A percentile compares a stretch with the other conserved stretches of the same genome.
Evolutionary conservation across 2,113 vertebrate genomes (phyloP).

Genomic region (Strix aluco): DNA sequence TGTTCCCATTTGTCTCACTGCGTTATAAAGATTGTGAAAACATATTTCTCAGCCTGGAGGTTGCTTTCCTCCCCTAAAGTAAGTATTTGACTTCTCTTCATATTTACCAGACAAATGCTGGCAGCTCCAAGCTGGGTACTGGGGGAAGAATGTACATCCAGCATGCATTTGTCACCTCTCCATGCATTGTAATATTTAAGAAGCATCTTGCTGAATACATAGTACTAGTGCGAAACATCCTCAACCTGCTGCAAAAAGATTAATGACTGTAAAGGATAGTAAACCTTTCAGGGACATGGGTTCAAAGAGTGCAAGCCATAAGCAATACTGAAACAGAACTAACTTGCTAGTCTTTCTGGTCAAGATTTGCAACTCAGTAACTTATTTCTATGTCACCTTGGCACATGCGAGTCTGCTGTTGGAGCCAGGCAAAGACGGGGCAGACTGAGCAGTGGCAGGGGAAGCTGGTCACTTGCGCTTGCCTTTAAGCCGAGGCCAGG

Average conservation of each 20-base stretch:
- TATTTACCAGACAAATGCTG: constrained; percentile 11
- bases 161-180: not conserved
- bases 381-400: not conserved
- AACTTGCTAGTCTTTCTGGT: not conserved
- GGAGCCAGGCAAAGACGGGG: accelerated
- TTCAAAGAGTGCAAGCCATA: not conserved
- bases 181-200: not conserved
- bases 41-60: not conserved
- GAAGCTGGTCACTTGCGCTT: accelerated
- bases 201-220: not conserved
- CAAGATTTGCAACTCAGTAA: not conserved
- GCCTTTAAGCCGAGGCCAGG: accelerated
- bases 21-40: constrained; percentile 34
- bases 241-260: not conserved
- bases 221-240: not conserved
- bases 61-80: constrained; percentile 6
- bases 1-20: constrained; percentile 39
- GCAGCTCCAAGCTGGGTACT: not conserved
- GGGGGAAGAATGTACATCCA: not conserved
- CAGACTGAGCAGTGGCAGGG: not conserved
- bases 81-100: not conserved
- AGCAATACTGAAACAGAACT: not conserved
- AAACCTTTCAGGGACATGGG: not conserved
- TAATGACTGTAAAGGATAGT: not conserved
- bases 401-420: not conserved